Conservation (phyloP, 2,113 vertebrate genomes). For the Mystacornis crossleyi region DNA sequence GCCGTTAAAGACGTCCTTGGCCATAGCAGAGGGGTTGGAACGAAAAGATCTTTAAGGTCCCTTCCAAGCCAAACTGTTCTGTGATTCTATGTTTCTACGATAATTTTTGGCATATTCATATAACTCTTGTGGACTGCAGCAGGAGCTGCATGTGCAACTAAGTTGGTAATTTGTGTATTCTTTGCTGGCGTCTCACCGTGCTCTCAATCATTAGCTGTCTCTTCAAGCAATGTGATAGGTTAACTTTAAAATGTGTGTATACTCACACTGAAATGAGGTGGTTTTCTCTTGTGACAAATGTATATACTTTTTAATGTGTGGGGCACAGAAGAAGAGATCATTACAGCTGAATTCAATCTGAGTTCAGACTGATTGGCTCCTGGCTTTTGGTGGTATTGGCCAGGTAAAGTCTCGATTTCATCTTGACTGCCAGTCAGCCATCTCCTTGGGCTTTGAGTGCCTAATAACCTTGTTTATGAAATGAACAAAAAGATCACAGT, state of each 20-base stretch:
- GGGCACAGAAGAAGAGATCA: neutral
- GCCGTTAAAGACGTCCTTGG: neutral
- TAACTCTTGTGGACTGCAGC: neutral
- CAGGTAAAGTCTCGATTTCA: neutral
- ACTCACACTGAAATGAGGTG: neutral
- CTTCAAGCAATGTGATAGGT: neutral
- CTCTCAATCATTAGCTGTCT: neutral
- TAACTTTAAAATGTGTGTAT: neutral
- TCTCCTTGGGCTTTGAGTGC: neutral
- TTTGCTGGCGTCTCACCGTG: neutral
- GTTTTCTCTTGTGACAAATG: neutral
- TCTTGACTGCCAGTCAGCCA: neutral
- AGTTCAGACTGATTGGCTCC: neutral
- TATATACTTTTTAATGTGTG: neutral
- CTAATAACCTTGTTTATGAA: slow-evolving; percentile 4
- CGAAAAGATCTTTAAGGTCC: neutral
- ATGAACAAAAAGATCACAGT: neutral
- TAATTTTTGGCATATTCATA: neutral
- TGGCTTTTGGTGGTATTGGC: neutral
- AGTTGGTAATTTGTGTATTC: neutral
- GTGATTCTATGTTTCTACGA: neutral
- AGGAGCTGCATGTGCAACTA: neutral
- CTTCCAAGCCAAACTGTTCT: neutral
- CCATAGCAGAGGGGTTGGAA: neutral
- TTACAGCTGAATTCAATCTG: neutral